A percentile compares a stretch with the other conserved stretches of the same genome.
Conservation (phyloP, 2,113 vertebrate genomes). For the Rana temporaria region DNA sequence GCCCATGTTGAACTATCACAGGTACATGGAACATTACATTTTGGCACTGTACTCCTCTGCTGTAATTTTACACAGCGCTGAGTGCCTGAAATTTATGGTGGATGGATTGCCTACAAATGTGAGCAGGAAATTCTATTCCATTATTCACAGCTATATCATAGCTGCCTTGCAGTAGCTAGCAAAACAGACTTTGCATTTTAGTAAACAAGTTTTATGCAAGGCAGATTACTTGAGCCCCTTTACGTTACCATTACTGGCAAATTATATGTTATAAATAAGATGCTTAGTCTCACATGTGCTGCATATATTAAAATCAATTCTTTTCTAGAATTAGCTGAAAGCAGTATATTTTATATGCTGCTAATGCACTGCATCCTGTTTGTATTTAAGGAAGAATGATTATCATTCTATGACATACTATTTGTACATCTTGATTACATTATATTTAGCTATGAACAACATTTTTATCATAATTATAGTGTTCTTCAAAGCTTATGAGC, state of each 20-base stretch:
- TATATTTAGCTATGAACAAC: constrained; percentile 87
- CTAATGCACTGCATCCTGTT: constrained; percentile 78
- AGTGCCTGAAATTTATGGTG: background rate
- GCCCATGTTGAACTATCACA: background rate
- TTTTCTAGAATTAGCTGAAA: constrained; percentile 59
- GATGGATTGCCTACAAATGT: background rate
- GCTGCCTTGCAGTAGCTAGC: background rate
- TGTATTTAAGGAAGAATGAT: constrained; percentile 80
- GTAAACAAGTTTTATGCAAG: constrained; percentile 42
- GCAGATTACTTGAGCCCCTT: constrained; percentile 23
- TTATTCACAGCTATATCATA: background rate
- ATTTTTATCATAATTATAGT: constrained; percentile 89
- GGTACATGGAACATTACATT: background rate
- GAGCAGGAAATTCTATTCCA: background rate
- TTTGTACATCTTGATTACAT: constrained; percentile 90
- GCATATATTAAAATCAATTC: constrained; percentile 45
- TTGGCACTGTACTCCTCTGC: background rate
- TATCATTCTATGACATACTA: constrained; percentile 84
- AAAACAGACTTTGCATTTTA: constrained; percentile 21
- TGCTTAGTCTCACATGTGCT: constrained; percentile 41
- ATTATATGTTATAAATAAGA: constrained; percentile 48
- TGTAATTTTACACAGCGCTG: background rate
- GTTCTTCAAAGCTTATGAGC: constrained; percentile 85
- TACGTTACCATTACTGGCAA: constrained; percentile 48
- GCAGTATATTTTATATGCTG: constrained; percentile 71